These are phyloP conservation scores for Antechinus stuartii DNA, from an alignment of 2,113 vertebrate genomes.

Conservation along the genomic window DNA sequence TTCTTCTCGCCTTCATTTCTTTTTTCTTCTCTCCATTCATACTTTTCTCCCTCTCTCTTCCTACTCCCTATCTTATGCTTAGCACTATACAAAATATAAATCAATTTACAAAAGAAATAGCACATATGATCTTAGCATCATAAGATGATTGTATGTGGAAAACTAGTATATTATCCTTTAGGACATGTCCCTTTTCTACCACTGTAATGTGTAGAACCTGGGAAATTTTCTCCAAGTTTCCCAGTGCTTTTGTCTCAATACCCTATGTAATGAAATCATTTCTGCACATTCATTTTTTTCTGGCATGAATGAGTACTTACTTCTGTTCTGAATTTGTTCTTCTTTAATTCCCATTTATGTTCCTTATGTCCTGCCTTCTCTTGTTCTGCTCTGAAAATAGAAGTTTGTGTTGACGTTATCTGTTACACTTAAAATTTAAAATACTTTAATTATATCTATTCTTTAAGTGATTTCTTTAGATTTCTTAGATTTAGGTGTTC, in stretches of 20 bases:
- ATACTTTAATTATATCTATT: slow-evolving; percentile 81
- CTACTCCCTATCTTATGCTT: not conserved
- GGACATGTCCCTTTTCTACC: not conserved
- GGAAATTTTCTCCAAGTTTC: slow-evolving; percentile 51
- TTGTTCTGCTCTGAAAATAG: slow-evolving; percentile 75
- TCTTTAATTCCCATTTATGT: slow-evolving; percentile 80
- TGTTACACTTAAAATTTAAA: slow-evolving; percentile 80
- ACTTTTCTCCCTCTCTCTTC: not conserved
- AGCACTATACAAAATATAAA: not conserved
- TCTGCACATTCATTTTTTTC: slow-evolving; percentile 78
- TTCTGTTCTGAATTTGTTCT: slow-evolving; percentile 80
- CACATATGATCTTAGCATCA: not conserved
- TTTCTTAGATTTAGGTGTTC: slow-evolving; percentile 72
- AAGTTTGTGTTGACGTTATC: slow-evolving; percentile 80
- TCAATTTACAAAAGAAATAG: not conserved
- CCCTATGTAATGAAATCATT: slow-evolving; percentile 62
- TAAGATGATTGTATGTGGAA: not conserved
- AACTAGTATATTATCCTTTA: not conserved
- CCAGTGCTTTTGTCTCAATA: slow-evolving; percentile 58
- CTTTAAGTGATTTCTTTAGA: slow-evolving; percentile 71
- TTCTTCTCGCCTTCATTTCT: no score
- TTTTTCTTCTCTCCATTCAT: not conserved
- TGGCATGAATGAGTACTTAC: slow-evolving; percentile 71
- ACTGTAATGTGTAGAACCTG: not conserved
- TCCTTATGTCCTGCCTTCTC: slow-evolving; percentile 77